phyloP scores from a whole-genome alignment of 2,888 invertebrate species.

The Xestoiulus laeticollis region DNA sequence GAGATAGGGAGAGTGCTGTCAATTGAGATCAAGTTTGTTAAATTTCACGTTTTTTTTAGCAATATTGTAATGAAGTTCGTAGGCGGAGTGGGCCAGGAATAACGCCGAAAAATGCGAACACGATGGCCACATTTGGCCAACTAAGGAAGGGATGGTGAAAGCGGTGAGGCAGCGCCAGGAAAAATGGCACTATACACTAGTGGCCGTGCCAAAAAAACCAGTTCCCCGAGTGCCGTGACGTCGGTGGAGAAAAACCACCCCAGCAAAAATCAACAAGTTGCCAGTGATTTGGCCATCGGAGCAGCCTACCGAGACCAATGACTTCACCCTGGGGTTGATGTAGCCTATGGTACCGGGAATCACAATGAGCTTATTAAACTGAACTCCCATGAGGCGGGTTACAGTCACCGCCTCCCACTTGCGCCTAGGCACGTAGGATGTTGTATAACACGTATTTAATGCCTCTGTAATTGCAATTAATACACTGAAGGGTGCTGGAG shows the following conservation, averaged over 20 bases:
- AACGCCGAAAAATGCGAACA: not conserved
- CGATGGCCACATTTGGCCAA: conserved; percentile 15
- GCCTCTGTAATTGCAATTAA: too few species aligned
- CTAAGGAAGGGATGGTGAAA: not conserved
- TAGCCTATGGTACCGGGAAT: not conserved
- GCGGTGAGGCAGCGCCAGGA: not conserved
- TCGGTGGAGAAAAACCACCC: not conserved
- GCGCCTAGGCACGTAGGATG: not conserved
- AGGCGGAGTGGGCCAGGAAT: conserved; percentile 15
- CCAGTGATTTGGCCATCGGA: not conserved
- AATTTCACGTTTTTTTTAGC: not conserved
- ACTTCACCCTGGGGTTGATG: conserved; percentile 17
- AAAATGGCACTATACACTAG: not conserved
- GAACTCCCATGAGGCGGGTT: not conserved
- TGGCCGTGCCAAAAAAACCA: conserved; percentile 9
- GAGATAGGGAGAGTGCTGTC: not conserved
- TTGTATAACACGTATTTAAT: not conserved
- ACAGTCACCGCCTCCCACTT: not conserved
- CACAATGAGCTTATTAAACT: too few species aligned
- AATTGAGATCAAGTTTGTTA: not conserved
- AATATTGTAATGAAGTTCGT: not conserved
- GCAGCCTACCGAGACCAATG: conserved; percentile 1
- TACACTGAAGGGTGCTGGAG: too few species aligned
- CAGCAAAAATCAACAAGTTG: not conserved
- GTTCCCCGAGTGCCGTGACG: not conserved